Conservation (phyloP, 2,113 vertebrate genomes). For the Pseudolaguvia tuberculata region DNA sequence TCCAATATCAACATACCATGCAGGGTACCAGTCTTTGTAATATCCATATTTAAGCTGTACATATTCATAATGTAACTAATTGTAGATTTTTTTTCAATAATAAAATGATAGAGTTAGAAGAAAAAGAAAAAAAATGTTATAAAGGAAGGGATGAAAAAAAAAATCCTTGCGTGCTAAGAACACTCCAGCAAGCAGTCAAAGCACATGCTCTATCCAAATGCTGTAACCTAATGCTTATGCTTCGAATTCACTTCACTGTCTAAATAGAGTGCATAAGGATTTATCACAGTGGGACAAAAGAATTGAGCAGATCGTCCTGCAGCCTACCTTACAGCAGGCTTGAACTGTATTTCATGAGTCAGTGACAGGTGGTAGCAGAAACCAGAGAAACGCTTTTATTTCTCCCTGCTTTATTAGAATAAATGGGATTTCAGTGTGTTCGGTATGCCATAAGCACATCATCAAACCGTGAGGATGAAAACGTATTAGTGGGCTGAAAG, state of each 20-base stretch:
- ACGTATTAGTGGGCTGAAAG: not conserved
- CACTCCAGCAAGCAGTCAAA: constrained; percentile 49
- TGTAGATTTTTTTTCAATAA: not conserved
- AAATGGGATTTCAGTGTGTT: constrained; percentile 31
- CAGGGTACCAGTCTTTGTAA: not conserved
- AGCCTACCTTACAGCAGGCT: constrained; percentile 34
- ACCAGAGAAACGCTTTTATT: constrained; percentile 31
- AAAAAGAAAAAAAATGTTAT: not conserved
- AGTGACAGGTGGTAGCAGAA: constrained; percentile 51
- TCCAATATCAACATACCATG: not conserved
- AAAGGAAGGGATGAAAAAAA: not conserved
- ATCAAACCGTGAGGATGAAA: constrained; percentile 34
- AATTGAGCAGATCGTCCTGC: constrained; percentile 53
- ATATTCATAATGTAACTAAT: not conserved
- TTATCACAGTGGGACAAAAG: constrained; percentile 57
- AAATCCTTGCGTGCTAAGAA: constrained; percentile 48
- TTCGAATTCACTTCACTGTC: constrained; percentile 56
- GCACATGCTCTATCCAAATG: constrained; percentile 49
- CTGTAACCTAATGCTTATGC: constrained; percentile 53
- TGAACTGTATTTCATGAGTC: constrained; percentile 48
- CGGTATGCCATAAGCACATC: constrained; percentile 40
- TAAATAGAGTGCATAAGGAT: constrained; percentile 59
- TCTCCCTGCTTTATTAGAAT: constrained; percentile 44
- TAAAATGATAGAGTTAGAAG: not conserved
- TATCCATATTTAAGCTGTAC: not conserved